Evolutionary conservation across 2,888 invertebrate genomes (phyloP), one percentile per base, ranked within the genome.

Genomic region (Pheosia gnoma): DNA sequence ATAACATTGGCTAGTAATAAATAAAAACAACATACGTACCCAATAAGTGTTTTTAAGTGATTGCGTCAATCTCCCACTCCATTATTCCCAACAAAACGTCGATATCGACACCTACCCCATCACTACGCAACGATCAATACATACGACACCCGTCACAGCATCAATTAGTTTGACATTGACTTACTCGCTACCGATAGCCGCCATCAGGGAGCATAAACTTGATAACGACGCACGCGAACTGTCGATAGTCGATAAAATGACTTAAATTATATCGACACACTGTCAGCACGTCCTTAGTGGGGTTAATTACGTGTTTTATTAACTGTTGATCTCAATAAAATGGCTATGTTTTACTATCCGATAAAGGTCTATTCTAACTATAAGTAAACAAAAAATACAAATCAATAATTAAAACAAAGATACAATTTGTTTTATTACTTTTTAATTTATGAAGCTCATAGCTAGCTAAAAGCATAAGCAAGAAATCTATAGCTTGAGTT

Each of bases 151-250:
- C 55, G 79, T 81, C 85, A 80, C 78, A 74, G 73, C 80, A 79
- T 82, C 84, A 88, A 88, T 89, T 88, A 89, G 85, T 71, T 65
- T 74, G 87, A 87, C 86, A 75, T 79, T 89, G 87, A 88, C 77
- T 89, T 89, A 89, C 86, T 79, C 79, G 65, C 66, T 59, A 55
- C 69, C 36, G 89, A 90, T 87, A 89, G 76, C 71, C 59, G 39
- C 74, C 77, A 75, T 77, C 80, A 83, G 83, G 82, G 79, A 82
- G 74, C 84, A 85, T 89, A 89, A 88, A 88, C 74, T 83, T 81
- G 89, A 88, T 88, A 87, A 81, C 66, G 69, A 66, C 76, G 79
- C 86, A 87, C 88, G 88, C 87, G 72, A 86, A 82, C 81, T 78
- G 85, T 82, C 83, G 84, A 83, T 85, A 85, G 75, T 83, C 83